Evolutionary conservation across 2,113 vertebrate species (phyloP).

Genomic region (Ptilonorhynchus violaceus): DNA sequence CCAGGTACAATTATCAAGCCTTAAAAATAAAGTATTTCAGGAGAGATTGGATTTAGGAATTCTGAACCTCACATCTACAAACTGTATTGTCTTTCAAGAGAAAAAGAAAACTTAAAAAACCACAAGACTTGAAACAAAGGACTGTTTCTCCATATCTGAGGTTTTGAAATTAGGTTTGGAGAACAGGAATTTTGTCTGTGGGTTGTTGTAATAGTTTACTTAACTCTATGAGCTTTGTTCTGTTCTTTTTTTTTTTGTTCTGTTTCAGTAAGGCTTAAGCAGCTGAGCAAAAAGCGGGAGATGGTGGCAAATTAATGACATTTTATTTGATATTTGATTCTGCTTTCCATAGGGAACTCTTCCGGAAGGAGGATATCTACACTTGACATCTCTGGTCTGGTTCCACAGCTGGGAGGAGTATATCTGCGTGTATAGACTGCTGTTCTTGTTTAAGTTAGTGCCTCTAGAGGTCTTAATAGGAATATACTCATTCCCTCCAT

Average conservation of each 20-base stretch:
- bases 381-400: background rate
- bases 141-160: background rate
- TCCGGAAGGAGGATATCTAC: background rate
- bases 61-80: background rate
- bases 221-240: background rate
- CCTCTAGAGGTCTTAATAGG: background rate
- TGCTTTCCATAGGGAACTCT: background rate
- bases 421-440: background rate
- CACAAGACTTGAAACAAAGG: background rate
- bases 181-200: background rate
- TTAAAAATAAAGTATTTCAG: background rate
- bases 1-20: background rate
- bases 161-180: background rate
- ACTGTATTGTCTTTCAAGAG: background rate
- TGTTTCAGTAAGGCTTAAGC: background rate
- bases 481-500: background rate
- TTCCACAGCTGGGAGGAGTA: background rate
- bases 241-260: background rate
- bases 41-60: background rate
- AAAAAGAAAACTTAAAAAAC: background rate
- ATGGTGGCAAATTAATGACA: background rate
- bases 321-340: background rate
- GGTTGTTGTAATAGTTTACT: background rate
- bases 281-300: background rate
- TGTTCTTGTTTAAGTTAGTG: background rate